These are phyloP conservation scores for Callyntrura guangdongensis DNA, from an alignment of 2,888 invertebrate genomes.

Conservation along the genomic window DNA sequence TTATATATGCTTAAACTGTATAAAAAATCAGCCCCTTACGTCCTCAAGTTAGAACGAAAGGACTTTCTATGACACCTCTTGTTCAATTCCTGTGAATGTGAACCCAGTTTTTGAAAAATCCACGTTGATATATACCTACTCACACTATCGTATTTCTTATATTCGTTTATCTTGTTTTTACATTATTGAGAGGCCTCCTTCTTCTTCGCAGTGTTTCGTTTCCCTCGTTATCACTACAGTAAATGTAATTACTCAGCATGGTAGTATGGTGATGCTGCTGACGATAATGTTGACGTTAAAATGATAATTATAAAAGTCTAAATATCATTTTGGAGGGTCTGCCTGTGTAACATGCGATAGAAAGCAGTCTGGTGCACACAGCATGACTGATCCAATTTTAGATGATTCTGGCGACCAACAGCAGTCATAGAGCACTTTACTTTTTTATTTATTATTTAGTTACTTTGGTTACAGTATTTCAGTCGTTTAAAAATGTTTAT, in stretches of 20 bases:
- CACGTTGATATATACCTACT: too few relatives aligned
- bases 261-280: not conserved
- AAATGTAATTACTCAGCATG: conserved; percentile 1
- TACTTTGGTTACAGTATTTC: not conserved
- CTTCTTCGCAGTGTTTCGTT: not conserved
- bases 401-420: not conserved
- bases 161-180: not conserved
- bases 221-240: conserved; percentile 29
- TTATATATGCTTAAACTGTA: too few relatives aligned
- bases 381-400: conserved; percentile 63
- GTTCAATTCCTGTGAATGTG: too few relatives aligned
- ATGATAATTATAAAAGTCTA: conserved; percentile 6
- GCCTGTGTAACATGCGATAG: conserved; percentile 36
- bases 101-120: too few relatives aligned
- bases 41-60: too few relatives aligned
- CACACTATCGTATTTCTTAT: too few relatives aligned
- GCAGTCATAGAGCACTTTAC: not conserved
- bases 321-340: not conserved
- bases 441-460: not conserved
- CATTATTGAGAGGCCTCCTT: not conserved
- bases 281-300: not conserved
- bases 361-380: conserved; percentile 61
- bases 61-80: too few relatives aligned
- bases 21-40: too few relatives aligned
- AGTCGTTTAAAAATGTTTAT: conserved; percentile 11